Evolutionary conservation across 2,888 invertebrate species (phyloP).

Genomic region (Dusona sp.): DNA sequence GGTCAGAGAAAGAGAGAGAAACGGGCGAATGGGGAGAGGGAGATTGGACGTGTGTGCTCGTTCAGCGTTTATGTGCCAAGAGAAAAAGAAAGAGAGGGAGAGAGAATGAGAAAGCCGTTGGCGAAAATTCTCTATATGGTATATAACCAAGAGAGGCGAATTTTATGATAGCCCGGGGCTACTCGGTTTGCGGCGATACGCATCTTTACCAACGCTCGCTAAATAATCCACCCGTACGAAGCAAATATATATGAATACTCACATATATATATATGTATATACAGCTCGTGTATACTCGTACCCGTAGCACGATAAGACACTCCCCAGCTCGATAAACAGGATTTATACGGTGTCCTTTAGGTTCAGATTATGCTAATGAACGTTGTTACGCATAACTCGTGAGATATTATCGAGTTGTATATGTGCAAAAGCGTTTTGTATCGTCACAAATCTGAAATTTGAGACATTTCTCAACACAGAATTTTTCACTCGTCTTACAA

Average conservation of each 20-base stretch:
- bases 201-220: constrained; percentile 67
- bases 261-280: constrained; percentile 18
- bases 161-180: constrained; percentile 65
- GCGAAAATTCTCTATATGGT: constrained; percentile 50
- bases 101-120: constrained; percentile 24
- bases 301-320: constrained; percentile 61
- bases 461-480: constrained; percentile 11
- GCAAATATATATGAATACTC: constrained; percentile 40
- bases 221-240: constrained; percentile 60
- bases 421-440: constrained; percentile 43
- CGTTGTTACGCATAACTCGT: constrained; percentile 64
- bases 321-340: constrained; percentile 64
- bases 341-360: constrained; percentile 67
- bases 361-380: constrained; percentile 68
- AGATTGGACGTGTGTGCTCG: constrained; percentile 37
- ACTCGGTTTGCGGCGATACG: constrained; percentile 60
- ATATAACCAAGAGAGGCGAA: constrained; percentile 49
- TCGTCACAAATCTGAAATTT: constrained; percentile 40
- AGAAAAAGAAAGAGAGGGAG: constrained; percentile 35
- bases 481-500: constrained; percentile 18
- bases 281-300: neutral
- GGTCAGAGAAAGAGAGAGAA: constrained; percentile 42
- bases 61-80: constrained; percentile 41
- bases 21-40: neutral
- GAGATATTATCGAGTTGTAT: constrained; percentile 51